A percentile compares a stretch with the other conserved stretches of the same genome.
phyloP scores from a whole-genome alignment of 2,888 invertebrate genomes.

The Lacanobia wlatinum region DNA sequence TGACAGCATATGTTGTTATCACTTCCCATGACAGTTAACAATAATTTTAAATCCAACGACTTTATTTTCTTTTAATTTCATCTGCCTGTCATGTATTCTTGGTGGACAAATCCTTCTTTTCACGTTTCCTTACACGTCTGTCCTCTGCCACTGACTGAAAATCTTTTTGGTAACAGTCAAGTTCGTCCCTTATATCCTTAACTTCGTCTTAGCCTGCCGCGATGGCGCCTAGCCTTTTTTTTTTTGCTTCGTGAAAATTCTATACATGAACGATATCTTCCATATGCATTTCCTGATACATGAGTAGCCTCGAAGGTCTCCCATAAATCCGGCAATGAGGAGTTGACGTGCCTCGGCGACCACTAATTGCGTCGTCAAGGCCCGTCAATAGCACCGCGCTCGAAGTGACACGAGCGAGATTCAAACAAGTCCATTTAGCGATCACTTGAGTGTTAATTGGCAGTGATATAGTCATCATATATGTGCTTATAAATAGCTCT shows the following conservation, averaged over 20 bases:
- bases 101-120: background rate
- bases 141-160: too few relatives aligned
- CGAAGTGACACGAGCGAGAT: slow-evolving; percentile 38
- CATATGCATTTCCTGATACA: slow-evolving; percentile 9
- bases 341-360: slow-evolving; percentile 15
- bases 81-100: too few relatives aligned
- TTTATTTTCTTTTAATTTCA: background rate
- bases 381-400: slow-evolving; percentile 30
- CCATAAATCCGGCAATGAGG: slow-evolving; percentile 62
- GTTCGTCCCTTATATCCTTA: background rate
- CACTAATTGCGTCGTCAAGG: slow-evolving; percentile 61
- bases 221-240: background rate
- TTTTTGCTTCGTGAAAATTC: background rate
- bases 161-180: background rate
- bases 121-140: background rate
- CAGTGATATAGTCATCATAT: slow-evolving; percentile 38
- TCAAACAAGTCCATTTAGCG: slow-evolving; percentile 57
- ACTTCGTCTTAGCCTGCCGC: background rate
- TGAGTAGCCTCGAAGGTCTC: background rate
- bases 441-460: slow-evolving; percentile 56
- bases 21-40: background rate
- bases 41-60: background rate
- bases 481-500: slow-evolving; percentile 28
- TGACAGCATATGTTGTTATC: background rate
- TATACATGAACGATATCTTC: too few relatives aligned